A percentile compares a stretch with the other conserved stretches of the same genome.
phyloP scores from a whole-genome alignment of 1,140 invertebrate species.

The Ditylenchus dipsaci region DNA sequence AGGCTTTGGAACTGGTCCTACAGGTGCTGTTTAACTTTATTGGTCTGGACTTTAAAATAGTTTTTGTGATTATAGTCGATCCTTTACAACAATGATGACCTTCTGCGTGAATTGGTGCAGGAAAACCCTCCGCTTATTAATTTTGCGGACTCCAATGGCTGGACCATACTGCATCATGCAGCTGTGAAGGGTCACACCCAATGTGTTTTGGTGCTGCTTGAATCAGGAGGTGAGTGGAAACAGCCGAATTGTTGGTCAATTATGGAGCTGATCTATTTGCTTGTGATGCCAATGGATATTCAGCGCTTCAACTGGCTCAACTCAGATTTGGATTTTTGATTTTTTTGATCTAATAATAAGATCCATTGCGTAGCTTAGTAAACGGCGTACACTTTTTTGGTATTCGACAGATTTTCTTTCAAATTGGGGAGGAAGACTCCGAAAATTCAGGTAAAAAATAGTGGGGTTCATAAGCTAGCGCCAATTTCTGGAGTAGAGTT shows the following conservation, averaged over 20 bases:
- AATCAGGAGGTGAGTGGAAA: conserved; percentile 59
- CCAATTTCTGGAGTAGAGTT: no score
- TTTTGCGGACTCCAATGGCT: conserved; percentile 13
- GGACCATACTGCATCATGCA: conserved; percentile 33
- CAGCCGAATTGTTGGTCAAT: conserved; percentile 68
- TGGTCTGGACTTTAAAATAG: not conserved
- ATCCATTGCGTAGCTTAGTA: no score
- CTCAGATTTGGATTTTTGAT: no score
- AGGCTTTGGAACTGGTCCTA: conserved; percentile 11
- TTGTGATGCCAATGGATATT: conserved; percentile 61
- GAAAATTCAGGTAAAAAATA: no score
- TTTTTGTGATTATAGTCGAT: conserved; percentile 35
- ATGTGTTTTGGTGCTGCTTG: conserved; percentile 32
- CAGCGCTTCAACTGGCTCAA: conserved; percentile 72
- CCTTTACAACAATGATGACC: conserved; percentile 39
- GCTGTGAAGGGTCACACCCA: conserved; percentile 18
- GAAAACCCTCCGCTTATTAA: conserved; percentile 31
- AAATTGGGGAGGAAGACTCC: no score
- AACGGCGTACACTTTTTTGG: no score
- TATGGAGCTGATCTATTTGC: conserved; percentile 68
- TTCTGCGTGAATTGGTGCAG: conserved; percentile 28
- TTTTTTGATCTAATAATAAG: no score
- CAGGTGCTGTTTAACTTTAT: conserved; percentile 1
- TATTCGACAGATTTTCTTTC: no score
- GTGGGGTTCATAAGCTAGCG: no score